phyloP scores from a whole-genome alignment of 2,113 vertebrate species.

The Ceuthmochares aereus region DNA sequence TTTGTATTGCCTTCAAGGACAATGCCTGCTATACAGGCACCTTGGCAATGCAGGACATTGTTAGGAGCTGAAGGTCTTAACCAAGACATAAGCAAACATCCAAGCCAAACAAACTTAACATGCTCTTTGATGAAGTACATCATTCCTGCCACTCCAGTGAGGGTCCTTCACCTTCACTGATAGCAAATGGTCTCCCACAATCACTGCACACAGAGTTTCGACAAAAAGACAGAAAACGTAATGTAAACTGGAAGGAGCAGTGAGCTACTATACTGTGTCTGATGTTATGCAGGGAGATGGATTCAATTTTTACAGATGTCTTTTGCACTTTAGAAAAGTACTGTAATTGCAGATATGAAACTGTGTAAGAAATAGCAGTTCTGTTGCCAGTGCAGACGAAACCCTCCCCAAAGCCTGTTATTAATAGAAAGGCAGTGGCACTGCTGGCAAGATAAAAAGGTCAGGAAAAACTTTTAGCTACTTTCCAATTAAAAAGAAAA shows the following conservation, averaged over 20 bases:
- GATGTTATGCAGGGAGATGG: slow-evolving; percentile 7
- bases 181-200: accelerated
- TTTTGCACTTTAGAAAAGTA: slow-evolving; percentile 49
- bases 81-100: neutral
- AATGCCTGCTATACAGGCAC: accelerated
- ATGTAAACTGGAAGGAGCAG: neutral
- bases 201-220: neutral
- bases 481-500: slow-evolving; percentile 13
- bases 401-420: slow-evolving; percentile 19
- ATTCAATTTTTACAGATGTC: slow-evolving; percentile 53
- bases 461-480: neutral
- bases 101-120: neutral
- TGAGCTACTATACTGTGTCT: neutral
- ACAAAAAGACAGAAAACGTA: neutral
- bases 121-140: neutral
- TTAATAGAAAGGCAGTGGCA: slow-evolving; percentile 46
- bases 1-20: neutral
- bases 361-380: slow-evolving; percentile 32
- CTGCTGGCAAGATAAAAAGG: slow-evolving; percentile 1
- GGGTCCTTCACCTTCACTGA: neutral
- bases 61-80: neutral
- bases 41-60: neutral
- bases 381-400: slow-evolving; percentile 14
- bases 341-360: slow-evolving; percentile 45
- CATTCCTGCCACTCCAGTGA: neutral